Evolutionary conservation across 92 coral and sea anemone genomes (phyloP), one percentile per base, ranked within the genome.

Genomic region (Zoanthus gigantus): DNA sequence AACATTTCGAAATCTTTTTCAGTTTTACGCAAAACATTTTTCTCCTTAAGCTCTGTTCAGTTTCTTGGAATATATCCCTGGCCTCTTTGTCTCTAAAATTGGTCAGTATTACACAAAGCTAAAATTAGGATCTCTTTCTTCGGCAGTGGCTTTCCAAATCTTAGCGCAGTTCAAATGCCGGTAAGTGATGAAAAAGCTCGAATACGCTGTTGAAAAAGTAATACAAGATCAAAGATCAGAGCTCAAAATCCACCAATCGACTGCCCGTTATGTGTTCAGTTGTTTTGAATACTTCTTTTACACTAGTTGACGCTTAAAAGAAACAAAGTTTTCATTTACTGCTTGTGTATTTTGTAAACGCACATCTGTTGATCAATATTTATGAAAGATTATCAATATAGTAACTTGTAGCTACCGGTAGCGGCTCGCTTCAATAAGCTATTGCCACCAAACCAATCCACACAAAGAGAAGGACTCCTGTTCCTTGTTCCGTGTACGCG

Each of bases 371-470:
- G 85, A 81, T 81, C 34, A 81, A 81, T 81, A 81, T 81, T 81
- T 29, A 79, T 79, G 74, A 81, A 48, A 45, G 34, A 7, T 68
- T 17, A 37, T 81, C 85, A 81, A 81, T 81, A 18, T 54, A 74
- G 15, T 81, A 81, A 74, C 85, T 81, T 18, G 85, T 37, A 32
- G 46, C 85, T 81, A 81, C 85, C 85, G 45, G 85, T 32, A 14
- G 7, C 6, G 23, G 23, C 29, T 5, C 85, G 66, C 63, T 65
- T 81, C 85, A 81, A 66, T 81, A n/a, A 81, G 46, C 75, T 74
- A 81, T 81, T 81, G 57, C 61, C 45, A 81, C 61, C 45, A 31
- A 44, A 46, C 53, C 28, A 9, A 50, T 9, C 71, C 15, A 81
- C 85, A 81, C 85, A 81, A 81, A 81, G 85, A 67, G 17, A 14